These are phyloP conservation scores for Chamaedrilus cognettii DNA, from an alignment of 2,888 invertebrate species.

Conservation along the genomic window DNA sequence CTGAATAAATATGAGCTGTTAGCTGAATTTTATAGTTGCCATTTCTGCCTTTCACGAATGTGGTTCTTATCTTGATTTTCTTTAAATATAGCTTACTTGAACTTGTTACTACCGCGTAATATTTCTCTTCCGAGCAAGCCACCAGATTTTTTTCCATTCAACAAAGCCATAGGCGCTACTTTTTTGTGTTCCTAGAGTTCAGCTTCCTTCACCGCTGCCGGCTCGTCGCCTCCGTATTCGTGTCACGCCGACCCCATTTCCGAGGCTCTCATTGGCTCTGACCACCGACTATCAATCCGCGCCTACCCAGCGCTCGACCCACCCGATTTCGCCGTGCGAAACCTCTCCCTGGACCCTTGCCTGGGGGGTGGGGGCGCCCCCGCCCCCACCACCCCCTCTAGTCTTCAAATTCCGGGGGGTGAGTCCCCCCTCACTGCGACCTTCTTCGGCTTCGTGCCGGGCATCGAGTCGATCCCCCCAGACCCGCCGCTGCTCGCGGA, in stretches of 20 bases:
- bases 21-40: too few relatives aligned
- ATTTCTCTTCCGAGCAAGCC: too few relatives aligned
- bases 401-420: neutral
- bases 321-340: neutral
- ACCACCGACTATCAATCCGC: conserved; percentile 2
- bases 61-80: too few relatives aligned
- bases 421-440: neutral
- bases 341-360: neutral
- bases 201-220: neutral
- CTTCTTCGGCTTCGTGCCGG: neutral
- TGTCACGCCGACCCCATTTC: neutral
- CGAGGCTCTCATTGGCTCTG: neutral
- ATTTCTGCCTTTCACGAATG: too few relatives aligned
- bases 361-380: neutral
- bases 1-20: too few relatives aligned
- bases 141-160: too few relatives aligned
- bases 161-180: too few relatives aligned
- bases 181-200: neutral
- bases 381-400: neutral
- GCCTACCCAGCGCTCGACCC: neutral
- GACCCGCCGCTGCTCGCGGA: neutral
- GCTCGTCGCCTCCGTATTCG: neutral
- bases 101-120: too few relatives aligned
- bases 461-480: neutral
- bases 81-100: too few relatives aligned